Base-by-base conservation (phyloP, 2,888 invertebrate genomes). In the Heliconius aoede region DNA sequence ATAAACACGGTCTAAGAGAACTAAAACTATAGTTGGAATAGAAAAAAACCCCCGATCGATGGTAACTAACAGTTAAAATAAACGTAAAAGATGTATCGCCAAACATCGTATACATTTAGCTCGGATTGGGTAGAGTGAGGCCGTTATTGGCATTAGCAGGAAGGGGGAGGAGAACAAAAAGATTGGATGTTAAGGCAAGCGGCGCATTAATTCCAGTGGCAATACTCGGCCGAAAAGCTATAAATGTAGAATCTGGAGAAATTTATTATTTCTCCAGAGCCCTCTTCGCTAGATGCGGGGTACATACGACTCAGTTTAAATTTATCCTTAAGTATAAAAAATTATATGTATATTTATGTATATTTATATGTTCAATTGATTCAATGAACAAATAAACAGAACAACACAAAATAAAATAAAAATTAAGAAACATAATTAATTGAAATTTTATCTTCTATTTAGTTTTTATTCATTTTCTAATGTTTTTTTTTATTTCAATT, bases 171-270 rank as follows among this genome's bases (percentile, higher is more conserved):
- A 82, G 81, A 83, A 85, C 82, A 83, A 84, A 88, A 87, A 86
- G 85, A 86, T 85, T 86, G 85, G 85, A 88, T 85, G 86, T 86
- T 86, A 88, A 88, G 87, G 88, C 88, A 89, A 89, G 86, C 87
- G 85, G 87, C 85, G 86, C 89, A 90, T 90, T 89, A 90, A 90
- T 90, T 91, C 88, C 88, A 88, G 89, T 86, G 87, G 87, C 88
- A 88, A 90, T 89, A 88, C 88, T 83, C 87, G 88, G 30, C 55
- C 24, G 69, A 82, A 84, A 85, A 86, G 87, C 86, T 87, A 86
- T 86, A 86, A n/a, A 88, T 86, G 87, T 85, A 87, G 88, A 89
- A 90, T 89, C 88, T 88, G 88, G 88, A n/a, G n/a, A 87, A 89
- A 90, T 90, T 88, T 89, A 89, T 89, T 85, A 84, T 85, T 83